These are phyloP conservation scores for Novumbra hubbsi DNA, from an alignment of 2,797 vertebrate genomes.

Conservation along the genomic window DNA sequence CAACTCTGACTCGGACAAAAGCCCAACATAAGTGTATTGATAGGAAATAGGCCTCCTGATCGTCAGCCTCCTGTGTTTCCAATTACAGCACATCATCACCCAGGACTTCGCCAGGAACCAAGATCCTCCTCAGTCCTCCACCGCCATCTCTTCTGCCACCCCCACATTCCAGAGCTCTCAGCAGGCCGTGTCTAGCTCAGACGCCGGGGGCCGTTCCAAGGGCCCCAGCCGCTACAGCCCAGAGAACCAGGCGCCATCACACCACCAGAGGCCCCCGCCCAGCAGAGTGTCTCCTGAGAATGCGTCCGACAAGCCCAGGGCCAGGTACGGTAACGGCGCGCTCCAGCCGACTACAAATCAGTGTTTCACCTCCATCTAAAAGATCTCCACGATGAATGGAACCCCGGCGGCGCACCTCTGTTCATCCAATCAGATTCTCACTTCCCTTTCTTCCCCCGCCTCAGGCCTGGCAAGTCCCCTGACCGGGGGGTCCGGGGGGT, in stretches of 20 bases:
- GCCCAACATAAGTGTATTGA: too few species aligned
- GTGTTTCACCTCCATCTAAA: neutral
- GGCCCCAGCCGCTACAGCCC: conserved; percentile 89
- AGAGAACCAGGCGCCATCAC: conserved; percentile 78
- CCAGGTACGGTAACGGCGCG: conserved; percentile 74
- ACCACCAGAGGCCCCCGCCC: conserved; percentile 83
- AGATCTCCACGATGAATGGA: neutral
- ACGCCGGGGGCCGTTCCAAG: conserved; percentile 78
- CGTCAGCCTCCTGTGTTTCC: neutral
- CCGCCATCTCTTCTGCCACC: conserved; percentile 71
- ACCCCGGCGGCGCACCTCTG: neutral
- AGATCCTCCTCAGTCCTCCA: conserved; percentile 76
- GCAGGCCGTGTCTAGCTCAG: conserved; percentile 71
- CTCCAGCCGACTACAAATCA: neutral
- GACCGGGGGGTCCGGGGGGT: conserved; percentile 84
- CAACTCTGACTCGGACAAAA: neutral
- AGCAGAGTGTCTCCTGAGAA: conserved; percentile 92
- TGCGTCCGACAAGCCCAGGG: conserved; percentile 84
- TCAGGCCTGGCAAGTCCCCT: conserved; percentile 93
- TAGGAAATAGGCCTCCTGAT: neutral
- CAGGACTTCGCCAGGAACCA: conserved; percentile 98
- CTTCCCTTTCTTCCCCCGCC: conserved; percentile 6
- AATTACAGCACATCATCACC: conserved; percentile 93
- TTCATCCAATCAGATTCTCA: neutral
- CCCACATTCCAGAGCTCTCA: conserved; percentile 90